Percentiles rank a stretch among this genome's conserved stretches.
Evolutionary conservation across 2,888 invertebrate genomes (phyloP).

Genomic region (Acanthopleura granulata): DNA sequence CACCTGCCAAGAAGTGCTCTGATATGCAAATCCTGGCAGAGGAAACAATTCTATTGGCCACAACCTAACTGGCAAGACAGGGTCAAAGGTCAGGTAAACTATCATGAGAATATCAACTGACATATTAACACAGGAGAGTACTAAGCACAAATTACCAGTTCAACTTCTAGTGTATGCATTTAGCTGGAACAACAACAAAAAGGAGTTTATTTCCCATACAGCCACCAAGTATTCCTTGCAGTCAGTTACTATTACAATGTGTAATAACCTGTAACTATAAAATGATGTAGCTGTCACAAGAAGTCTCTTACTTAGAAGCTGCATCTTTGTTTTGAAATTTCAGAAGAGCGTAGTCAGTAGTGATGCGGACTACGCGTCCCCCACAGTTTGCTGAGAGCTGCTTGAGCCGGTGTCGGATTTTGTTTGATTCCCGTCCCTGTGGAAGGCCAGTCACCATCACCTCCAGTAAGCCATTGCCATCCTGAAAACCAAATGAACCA

Average conservation of each 20-base stretch:
- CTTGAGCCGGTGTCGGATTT: conserved; percentile 77
- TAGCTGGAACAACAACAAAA: too few species aligned
- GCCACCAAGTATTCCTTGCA: too few species aligned
- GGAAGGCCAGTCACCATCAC: conserved; percentile 80
- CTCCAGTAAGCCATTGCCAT: neutral
- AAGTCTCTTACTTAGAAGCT: conserved; percentile 72
- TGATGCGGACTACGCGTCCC: conserved; percentile 79
- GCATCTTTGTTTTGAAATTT: conserved; percentile 80
- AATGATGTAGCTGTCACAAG: conserved; percentile 3
- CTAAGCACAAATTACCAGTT: too few species aligned
- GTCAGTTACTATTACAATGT: too few species aligned
- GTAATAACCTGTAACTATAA: too few species aligned
- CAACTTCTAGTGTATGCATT: too few species aligned
- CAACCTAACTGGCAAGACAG: neutral
- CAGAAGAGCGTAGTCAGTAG: conserved; percentile 77
- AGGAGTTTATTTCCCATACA: too few species aligned
- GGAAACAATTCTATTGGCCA: neutral
- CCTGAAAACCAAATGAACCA: neutral
- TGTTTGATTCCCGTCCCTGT: conserved; percentile 74
- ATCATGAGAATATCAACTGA: too few species aligned
- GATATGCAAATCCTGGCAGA: neutral
- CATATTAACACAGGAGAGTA: too few species aligned
- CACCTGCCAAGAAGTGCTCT: neutral
- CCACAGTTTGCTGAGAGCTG: conserved; percentile 85
- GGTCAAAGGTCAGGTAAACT: too few species aligned